phyloP scores from a whole-genome alignment of 1,140 invertebrate species.

The Ericerus pela region DNA sequence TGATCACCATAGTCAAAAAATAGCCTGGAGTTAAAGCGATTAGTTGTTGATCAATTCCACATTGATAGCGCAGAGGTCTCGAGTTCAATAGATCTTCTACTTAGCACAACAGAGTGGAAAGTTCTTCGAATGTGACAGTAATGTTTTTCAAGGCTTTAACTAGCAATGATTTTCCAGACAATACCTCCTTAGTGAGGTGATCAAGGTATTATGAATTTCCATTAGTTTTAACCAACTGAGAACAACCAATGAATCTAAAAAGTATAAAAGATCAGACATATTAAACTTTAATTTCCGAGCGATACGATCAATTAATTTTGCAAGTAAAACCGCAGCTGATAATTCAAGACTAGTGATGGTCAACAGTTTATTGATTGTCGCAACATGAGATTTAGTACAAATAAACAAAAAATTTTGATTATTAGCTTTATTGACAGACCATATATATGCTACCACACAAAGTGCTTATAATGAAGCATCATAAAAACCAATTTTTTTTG shows the following conservation, averaged over 20 bases:
- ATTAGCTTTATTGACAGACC: not conserved
- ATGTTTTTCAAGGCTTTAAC: too few species aligned
- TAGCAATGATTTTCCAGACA: too few species aligned
- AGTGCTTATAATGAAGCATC: conserved; percentile 13
- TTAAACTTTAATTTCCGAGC: not conserved
- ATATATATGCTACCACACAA: conserved; percentile 5
- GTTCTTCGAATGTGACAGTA: too few species aligned
- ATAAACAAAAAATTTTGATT: conserved; percentile 16
- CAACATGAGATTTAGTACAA: conserved; percentile 18
- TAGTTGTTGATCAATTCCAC: too few species aligned
- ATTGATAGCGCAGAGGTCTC: too few species aligned
- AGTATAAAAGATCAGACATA: not conserved
- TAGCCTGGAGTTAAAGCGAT: too few species aligned
- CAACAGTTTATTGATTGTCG: conserved; percentile 16
- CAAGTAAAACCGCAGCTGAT: conserved; percentile 21
- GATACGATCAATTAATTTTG: not conserved
- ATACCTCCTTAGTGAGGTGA: too few species aligned
- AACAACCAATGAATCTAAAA: conserved; percentile 19
- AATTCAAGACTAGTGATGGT: conserved; percentile 21
- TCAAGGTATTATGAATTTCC: too few species aligned
- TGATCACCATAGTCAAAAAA: too few species aligned
- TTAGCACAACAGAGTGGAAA: too few species aligned
- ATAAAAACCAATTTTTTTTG: conserved; percentile 13
- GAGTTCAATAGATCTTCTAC: too few species aligned
- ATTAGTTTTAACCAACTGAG: conserved; percentile 26